phyloP scores from a whole-genome alignment of 2,797 vertebrate species.

The Pangasius macronema region DNA sequence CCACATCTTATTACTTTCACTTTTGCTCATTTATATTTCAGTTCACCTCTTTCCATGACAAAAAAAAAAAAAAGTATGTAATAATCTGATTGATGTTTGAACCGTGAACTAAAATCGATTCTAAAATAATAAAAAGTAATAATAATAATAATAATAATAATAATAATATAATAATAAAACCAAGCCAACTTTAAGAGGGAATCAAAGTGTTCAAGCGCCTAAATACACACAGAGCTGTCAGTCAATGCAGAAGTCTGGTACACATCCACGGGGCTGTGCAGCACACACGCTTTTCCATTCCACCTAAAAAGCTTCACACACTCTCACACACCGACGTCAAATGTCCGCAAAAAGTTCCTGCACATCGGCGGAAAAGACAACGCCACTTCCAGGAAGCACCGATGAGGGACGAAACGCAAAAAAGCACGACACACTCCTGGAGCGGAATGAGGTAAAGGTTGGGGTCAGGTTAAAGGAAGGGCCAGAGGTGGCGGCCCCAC shows the following conservation, averaged over 20 bases:
- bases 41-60: background rate
- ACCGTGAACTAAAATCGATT: constrained; percentile 7
- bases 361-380: background rate
- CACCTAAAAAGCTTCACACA: constrained; percentile 20
- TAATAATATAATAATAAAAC: background rate
- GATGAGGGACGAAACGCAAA: constrained; percentile 28
- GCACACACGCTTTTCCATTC: background rate
- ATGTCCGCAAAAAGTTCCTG: constrained; percentile 25
- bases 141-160: constrained; percentile 1
- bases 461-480: constrained; percentile 39
- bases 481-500: constrained; percentile 10
- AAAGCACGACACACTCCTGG: constrained; percentile 42
- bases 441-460: constrained; percentile 54
- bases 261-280: background rate
- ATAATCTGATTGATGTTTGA: constrained; percentile 14
- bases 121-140: background rate
- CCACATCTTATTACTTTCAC: constrained; percentile 54
- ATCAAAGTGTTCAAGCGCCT: constrained; percentile 40
- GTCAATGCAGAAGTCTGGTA: constrained; percentile 34
- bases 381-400: constrained; percentile 51
- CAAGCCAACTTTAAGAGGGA: constrained; percentile 20
- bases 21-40: constrained; percentile 1
- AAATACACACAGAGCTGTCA: constrained; percentile 42
- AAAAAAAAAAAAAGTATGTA: background rate
- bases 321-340: background rate